Evolutionary conservation across 2,888 invertebrate genomes (phyloP).

Genomic region (Aphrophora alni): DNA sequence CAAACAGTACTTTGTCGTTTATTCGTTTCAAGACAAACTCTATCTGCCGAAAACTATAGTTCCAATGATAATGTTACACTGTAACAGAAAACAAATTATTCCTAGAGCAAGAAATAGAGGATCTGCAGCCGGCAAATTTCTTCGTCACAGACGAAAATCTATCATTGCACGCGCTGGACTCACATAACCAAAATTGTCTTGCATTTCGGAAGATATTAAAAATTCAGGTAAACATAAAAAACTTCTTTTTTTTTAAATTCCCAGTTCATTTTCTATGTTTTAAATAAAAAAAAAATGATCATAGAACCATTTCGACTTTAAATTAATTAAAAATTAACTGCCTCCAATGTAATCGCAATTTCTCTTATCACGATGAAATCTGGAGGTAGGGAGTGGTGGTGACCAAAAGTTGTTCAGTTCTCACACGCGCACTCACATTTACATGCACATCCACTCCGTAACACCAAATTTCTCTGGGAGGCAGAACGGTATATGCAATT

Average conservation of each 20-base stretch:
- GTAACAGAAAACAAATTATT: background rate
- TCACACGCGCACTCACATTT: conserved; percentile 16
- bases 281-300: conserved; percentile 36
- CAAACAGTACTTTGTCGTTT: background rate
- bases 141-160: conserved; percentile 20
- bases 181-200: conserved; percentile 14
- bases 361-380: conserved; percentile 21
- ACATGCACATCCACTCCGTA: conserved; percentile 37
- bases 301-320: conserved; percentile 38
- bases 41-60: background rate
- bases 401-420: conserved; percentile 21
- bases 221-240: background rate
- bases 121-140: background rate
- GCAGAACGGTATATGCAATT: conserved; percentile 7
- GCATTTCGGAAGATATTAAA: conserved; percentile 21
- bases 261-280: conserved; percentile 17
- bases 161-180: background rate
- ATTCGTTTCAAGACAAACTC: background rate
- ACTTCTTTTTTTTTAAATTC: background rate
- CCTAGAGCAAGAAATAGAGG: background rate
- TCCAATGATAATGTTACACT: background rate
- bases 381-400: conserved; percentile 38
- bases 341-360: conserved; percentile 28
- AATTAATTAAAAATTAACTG: conserved; percentile 41
- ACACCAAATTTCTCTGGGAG: conserved; percentile 32